A percentile compares a stretch with the other conserved stretches of the same genome.
phyloP scores from a whole-genome alignment of 2,888 invertebrate species.

The Drosophila antonietae region DNA sequence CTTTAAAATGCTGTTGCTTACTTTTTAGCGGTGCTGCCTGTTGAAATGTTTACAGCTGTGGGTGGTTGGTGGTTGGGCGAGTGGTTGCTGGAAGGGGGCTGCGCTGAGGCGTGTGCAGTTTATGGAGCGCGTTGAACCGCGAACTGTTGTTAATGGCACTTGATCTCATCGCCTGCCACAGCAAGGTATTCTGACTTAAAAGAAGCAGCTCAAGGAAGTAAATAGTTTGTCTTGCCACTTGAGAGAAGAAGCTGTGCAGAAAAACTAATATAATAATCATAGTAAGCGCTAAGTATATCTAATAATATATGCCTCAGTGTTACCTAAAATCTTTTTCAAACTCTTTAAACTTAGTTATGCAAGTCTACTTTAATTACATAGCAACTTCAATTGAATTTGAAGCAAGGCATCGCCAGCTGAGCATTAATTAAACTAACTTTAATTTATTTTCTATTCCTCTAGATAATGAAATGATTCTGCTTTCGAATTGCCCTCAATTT shows the following conservation, averaged over 20 bases:
- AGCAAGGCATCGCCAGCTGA: background rate
- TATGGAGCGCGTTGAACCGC: conserved; percentile 76
- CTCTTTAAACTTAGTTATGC: background rate
- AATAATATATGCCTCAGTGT: background rate
- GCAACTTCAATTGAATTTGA: background rate
- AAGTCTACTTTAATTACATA: too few species aligned
- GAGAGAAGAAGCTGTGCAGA: background rate
- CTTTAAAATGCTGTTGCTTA: conserved; percentile 47
- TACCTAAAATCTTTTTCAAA: background rate
- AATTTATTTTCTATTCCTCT: background rate
- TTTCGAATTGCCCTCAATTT: conserved; percentile 13
- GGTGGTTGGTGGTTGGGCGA: conserved; percentile 2
- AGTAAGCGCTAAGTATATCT: too few species aligned
- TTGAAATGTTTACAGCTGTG: conserved; percentile 5
- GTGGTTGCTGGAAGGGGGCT: conserved; percentile 2
- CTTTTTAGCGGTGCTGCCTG: conserved; percentile 30
- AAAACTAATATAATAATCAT: conserved; percentile 1
- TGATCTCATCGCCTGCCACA: conserved; percentile 52
- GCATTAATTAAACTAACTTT: background rate
- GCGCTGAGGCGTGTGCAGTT: conserved; percentile 50
- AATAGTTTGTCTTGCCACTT: background rate
- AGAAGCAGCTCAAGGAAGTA: background rate
- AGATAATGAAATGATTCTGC: conserved; percentile 10
- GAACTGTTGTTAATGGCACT: conserved; percentile 75
- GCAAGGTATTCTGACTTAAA: conserved; percentile 35